Conservation (phyloP, 2,113 vertebrate species). For the Bombycilla garrulus region DNA sequence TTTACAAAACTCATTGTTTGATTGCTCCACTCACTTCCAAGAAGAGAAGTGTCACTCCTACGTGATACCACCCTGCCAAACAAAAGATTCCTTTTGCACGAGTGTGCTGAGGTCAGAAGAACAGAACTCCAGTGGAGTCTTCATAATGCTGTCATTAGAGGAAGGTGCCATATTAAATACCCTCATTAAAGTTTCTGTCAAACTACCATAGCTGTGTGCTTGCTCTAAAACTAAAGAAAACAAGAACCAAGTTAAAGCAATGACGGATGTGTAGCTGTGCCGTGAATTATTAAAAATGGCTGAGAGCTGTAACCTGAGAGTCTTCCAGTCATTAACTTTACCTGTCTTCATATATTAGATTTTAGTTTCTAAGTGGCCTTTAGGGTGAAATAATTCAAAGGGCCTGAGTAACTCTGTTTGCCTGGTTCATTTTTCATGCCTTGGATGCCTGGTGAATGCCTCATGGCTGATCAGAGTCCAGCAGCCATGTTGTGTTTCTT, state of each 20-base stretch:
- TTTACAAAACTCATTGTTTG: background rate
- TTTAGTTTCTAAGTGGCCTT: background rate
- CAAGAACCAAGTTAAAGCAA: background rate
- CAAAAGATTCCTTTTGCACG: background rate
- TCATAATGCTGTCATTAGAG: background rate
- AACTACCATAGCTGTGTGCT: background rate
- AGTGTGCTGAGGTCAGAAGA: background rate
- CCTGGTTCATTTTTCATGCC: background rate
- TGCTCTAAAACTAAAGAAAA: background rate
- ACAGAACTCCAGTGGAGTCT: fast-evolving
- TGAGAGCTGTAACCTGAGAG: background rate
- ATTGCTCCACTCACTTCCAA: background rate
- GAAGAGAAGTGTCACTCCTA: background rate
- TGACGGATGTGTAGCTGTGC: background rate
- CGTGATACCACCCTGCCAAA: background rate
- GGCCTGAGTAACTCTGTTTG: background rate
- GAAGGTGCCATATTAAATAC: background rate
- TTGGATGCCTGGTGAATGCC: background rate
- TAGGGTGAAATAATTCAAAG: background rate
- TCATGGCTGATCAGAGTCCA: background rate
- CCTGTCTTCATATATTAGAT: background rate
- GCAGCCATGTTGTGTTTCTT: conserved; percentile 7
- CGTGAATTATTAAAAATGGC: background rate
- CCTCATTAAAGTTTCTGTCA: background rate
- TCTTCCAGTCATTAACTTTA: background rate